Evolutionary conservation across 2,797 vertebrate species (phyloP), one percentile per base, ranked within the genome.

Genomic region (Gobio occitaniae): DNA sequence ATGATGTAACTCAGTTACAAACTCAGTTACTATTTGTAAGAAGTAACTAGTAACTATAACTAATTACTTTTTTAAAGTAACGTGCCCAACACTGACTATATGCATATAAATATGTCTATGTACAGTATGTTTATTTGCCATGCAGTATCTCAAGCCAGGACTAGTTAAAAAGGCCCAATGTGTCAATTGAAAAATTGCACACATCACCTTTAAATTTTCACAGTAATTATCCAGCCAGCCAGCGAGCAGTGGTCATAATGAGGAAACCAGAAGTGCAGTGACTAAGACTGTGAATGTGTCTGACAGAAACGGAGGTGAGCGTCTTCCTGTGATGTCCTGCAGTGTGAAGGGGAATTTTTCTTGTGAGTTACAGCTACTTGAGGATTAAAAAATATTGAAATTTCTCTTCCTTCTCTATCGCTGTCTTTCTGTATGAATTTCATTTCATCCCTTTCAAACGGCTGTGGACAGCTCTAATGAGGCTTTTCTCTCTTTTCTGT

Each of bases 401-500:
- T 83, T 38, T 81, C 15, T n/a, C n/a, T 66, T 83, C 47, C 78
- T 61, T 80, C 41, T 71, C 12, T 44, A 13, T 16, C 59, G 36
- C 56, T 63, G 32, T 80, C 70, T 59, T 25, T 76, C 72, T 80
- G 61, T 19, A 65, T 16, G 13, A 75, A 66, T 71, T 56, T 69
- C 21, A 38, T 63, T 50, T 69, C 47, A 86, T 87, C 83, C 36
- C 61, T 86, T 50, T 65, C 25, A 86, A 69, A 78, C 7, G 13
- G 61, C 66, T 41, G 78, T 74, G 47, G 84, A 81, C 72, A 84
- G 47, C 78, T 82, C 77, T 87, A 87, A 87, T 86, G 82, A 89
- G 79, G 54, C 68, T 72, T 66, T 61, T 82, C 68, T 82, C 68
- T 82, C 56, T 72, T 74, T 15, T 72, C 65, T 59, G 56, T 77